phyloP scores from a whole-genome alignment of 2,888 invertebrate genomes.

The Cordilura impudica region DNA sequence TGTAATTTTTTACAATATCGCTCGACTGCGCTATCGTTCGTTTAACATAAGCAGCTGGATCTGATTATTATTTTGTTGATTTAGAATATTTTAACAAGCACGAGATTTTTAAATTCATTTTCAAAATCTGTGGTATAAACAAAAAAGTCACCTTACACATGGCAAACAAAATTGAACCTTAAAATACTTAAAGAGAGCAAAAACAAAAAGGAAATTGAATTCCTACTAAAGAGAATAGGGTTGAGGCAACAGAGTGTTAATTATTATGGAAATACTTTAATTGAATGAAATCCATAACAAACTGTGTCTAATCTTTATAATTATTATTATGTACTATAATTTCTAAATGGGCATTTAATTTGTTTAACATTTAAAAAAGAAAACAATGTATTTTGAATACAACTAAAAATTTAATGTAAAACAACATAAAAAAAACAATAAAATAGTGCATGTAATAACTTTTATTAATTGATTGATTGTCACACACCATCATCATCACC shows the following conservation, averaged over 20 bases:
- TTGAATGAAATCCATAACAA: no score
- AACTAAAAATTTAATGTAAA: constrained; percentile 9
- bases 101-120: no score
- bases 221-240: background rate
- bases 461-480: constrained; percentile 37
- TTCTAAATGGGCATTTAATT: constrained; percentile 12
- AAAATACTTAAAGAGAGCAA: background rate
- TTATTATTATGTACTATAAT: background rate
- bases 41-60: no score
- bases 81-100: no score
- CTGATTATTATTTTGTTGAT: no score
- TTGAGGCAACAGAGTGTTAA: background rate
- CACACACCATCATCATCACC: background rate
- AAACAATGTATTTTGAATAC: background rate
- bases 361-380: constrained; percentile 4
- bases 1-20: no score
- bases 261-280: no score
- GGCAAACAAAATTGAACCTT: no score
- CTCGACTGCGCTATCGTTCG: no score
- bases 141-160: no score
- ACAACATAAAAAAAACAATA: constrained; percentile 14
- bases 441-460: constrained; percentile 58
- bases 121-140: no score
- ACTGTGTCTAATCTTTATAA: no score
- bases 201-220: background rate